Base-by-base conservation (phyloP, 2,888 invertebrate genomes). In the Rotaria socialis region DNA sequence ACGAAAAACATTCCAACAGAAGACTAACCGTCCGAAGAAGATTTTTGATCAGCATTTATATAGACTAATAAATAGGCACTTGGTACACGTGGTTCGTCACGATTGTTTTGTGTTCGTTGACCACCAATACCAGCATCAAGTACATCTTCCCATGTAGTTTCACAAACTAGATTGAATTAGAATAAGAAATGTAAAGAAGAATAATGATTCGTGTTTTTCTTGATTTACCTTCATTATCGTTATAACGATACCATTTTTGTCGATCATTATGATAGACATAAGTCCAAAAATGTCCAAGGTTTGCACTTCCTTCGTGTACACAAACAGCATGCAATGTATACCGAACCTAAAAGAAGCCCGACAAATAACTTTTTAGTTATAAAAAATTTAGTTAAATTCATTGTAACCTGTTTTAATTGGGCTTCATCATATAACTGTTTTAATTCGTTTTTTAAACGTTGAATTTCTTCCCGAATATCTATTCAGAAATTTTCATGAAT, bases 201-300 rank as follows among this genome's bases (percentile, higher is more conserved):
- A 0, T 6, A 22, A 19, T 24, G 11, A 11, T 47, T 47, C 4
- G 7, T 47, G 7, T 47, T 47, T 47, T 47, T 52, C 14, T 4
- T 35, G 8, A 10, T 47, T 80, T 47, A 14, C 85, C 86, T 86
- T 86, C 86, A 50, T 85, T 91, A 88, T 92, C 92, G 88, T 92
- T 92, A 88, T 91, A 92, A 88, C 92, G 92, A 74, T 91, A 89
- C 92, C 92, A 92, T 84, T 88, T 88, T n/a, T 89, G 87, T 47
- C 89, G 88, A 8, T 87, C 87, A n/a, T 88, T 88, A 88, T 91
- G 90, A 88, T 90, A 90, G 60, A 92, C 90, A 88, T 92, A 92
- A 4, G 92, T 91, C 92, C 92, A 92, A 89, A 92, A 92, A 89
- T 92, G 92, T 43, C 92, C 92, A 0, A 91, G 91, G 19, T 91